Base-by-base conservation (phyloP, 2,888 invertebrate genomes). In the Xestia rhomboidea region DNA sequence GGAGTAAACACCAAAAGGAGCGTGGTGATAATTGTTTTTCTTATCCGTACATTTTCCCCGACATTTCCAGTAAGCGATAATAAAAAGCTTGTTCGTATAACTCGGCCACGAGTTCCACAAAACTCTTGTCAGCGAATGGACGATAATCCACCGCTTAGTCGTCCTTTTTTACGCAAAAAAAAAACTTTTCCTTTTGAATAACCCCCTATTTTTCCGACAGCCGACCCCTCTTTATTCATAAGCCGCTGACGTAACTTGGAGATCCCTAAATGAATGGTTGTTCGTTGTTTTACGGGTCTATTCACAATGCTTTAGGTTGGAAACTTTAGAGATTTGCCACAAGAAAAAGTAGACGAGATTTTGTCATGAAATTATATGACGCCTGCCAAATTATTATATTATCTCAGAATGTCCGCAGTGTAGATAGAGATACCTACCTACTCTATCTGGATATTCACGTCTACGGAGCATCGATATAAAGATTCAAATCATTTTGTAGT, bases 251-350 rank as follows among this genome's bases (percentile, higher is more conserved):
- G 95, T 94, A 95, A 96, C 95, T 95, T 93, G 93, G 94, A 95
- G 94, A 94, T 93, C 94, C 95, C 94, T 95, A 96, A 96, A 96
- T 96, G 95, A 96, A 96, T 94, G 96, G 96, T 93, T 95, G 96
- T 96, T 96, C 95, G 94, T 96, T 96, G 95, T 96, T 96, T 96
- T 96, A 96, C 96, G 96, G 95, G 93, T 95, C 95, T 96, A 95
- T 95, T 95, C 94, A 94, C 95, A 95, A 94, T 94, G 95, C 92
- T 93, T 96, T 94, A 94, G 94, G 92, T 93, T 94, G 93, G 92
- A 93, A 95, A 95, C 93, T 94, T 95, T 92, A 92, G 93, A 94
- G 95, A 95, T 96, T 96, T 95, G 90, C 91, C 91, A 85, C 88
- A 89, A 90, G 90, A 92, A 93, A 92, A 92, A 92, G 90, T 90